Base-by-base conservation (phyloP, 1,140 invertebrate genomes). In the Megalonaias nervosa region DNA sequence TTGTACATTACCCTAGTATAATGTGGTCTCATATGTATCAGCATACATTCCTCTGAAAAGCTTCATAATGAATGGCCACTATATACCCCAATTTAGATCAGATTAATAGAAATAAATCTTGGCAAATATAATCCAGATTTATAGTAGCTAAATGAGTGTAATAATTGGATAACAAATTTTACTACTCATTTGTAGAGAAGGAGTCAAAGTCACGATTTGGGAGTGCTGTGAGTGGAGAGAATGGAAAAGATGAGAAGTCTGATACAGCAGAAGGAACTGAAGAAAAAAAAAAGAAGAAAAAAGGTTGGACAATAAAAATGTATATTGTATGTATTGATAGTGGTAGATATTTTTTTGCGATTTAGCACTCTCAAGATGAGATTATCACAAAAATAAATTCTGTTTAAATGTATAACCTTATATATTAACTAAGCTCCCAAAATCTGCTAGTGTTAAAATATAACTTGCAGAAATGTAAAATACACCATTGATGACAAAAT, bases 231-330 rank as follows among this genome's bases (percentile, higher is more conserved):
- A 73, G 71, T 67, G 71, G 65, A n/a, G 76, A 73, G 16, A 38
- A n/a, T n/a, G 69, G 48, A 57, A 48, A 48, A 48, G 57, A 21
- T 15, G 61, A 66, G 26, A 38, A 19, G 9, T 57, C 59, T 21
- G 76, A 78, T 19, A 23, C 31, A n/a, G 66, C 61, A 21, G 31
- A 31, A 23, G 21, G 13, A 48, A 66, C 26, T 17, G 31, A 58
- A 3, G 59, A 73, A 13, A 67, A 78, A 21, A 78, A 78, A 55
- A 72, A 72, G 58, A 73, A 73, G 66, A 78, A 78, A 61, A 72
- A 67, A 70, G 64, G 71, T 74, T 16, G 55, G 17, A 14, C 16
- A 17, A 16, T 60, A 5, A 31, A 48, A 48, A 48, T 48, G 6
- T 17, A 66, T 31, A n/a, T 26, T 66, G 65, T 48, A 6, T 21